phyloP scores from a whole-genome alignment of 2,797 vertebrate species.

The Octomys mimax region DNA sequence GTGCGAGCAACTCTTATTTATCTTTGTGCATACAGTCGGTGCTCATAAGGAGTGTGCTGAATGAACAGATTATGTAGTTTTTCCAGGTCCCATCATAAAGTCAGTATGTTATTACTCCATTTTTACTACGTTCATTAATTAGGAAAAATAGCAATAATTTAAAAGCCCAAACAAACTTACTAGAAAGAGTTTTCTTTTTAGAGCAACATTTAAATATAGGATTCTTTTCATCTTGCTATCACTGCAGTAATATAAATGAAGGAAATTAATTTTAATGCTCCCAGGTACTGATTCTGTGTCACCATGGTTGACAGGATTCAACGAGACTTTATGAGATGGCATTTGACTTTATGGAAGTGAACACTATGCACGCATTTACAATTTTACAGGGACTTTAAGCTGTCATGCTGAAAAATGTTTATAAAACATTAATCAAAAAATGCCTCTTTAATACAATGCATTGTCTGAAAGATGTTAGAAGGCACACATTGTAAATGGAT shows the following conservation, averaged over 20 bases:
- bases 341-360: constrained; percentile 94
- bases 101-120: constrained; percentile 59
- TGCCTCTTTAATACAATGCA: constrained; percentile 99
- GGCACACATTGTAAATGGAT: constrained; percentile 99
- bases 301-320: constrained; percentile 92
- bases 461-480: constrained; percentile 98
- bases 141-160: constrained; percentile 80
- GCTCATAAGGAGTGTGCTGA: neutral
- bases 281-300: constrained; percentile 94
- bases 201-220: constrained; percentile 92
- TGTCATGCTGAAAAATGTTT: constrained; percentile 95
- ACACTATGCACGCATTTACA: constrained; percentile 93
- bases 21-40: neutral
- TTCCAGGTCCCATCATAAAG: constrained; percentile 50
- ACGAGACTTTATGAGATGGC: constrained; percentile 92
- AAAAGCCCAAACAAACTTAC: constrained; percentile 83
- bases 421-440: constrained; percentile 99
- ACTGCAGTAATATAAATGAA: constrained; percentile 93
- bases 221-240: constrained; percentile 92
- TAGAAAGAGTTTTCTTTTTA: constrained; percentile 83
- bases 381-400: constrained; percentile 94
- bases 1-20: neutral
- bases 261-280: constrained; percentile 97
- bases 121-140: constrained; percentile 82
- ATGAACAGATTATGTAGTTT: neutral